Evolutionary conservation across 1,140 invertebrate genomes (phyloP).

Genomic region (Eueides isabella): DNA sequence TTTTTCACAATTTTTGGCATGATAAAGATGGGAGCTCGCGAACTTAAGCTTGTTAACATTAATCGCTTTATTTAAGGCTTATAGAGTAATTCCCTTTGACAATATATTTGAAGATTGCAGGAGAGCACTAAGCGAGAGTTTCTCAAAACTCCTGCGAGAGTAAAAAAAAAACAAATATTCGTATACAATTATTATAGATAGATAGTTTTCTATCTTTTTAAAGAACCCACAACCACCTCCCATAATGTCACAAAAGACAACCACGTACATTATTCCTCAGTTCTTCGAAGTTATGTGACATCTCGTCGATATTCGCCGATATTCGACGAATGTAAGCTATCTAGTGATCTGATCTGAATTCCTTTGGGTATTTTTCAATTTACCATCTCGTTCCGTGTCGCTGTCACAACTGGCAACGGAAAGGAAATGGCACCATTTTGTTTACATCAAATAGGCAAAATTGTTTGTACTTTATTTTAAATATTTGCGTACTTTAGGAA

Average conservation of each 20-base stretch:
- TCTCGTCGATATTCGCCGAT: slow-evolving; percentile 26
- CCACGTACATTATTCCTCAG: neutral
- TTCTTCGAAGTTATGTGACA: slow-evolving; percentile 5
- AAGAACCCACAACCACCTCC: too few relatives aligned
- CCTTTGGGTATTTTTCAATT: slow-evolving; percentile 44
- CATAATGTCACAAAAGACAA: neutral
- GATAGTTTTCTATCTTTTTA: too few relatives aligned
- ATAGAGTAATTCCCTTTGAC: too few relatives aligned
- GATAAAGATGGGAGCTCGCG: too few relatives aligned
- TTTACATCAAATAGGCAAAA: neutral
- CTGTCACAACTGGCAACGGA: neutral
- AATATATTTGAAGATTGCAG: too few relatives aligned
- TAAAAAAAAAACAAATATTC: too few relatives aligned
- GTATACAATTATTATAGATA: too few relatives aligned
- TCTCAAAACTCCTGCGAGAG: too few relatives aligned
- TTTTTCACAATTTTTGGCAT: too few relatives aligned
- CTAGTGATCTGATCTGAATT: slow-evolving; percentile 33
- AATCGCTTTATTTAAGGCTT: too few relatives aligned
- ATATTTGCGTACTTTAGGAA: neutral
- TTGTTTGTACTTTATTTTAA: neutral
- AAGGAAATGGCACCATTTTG: neutral
- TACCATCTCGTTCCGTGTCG: slow-evolving; percentile 17
- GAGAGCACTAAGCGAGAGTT: too few relatives aligned
- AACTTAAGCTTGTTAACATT: too few relatives aligned
- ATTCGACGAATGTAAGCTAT: slow-evolving; percentile 18